Evolutionary conservation across 2,888 invertebrate genomes (phyloP).

Genomic region (Eubasilissa splendida): DNA sequence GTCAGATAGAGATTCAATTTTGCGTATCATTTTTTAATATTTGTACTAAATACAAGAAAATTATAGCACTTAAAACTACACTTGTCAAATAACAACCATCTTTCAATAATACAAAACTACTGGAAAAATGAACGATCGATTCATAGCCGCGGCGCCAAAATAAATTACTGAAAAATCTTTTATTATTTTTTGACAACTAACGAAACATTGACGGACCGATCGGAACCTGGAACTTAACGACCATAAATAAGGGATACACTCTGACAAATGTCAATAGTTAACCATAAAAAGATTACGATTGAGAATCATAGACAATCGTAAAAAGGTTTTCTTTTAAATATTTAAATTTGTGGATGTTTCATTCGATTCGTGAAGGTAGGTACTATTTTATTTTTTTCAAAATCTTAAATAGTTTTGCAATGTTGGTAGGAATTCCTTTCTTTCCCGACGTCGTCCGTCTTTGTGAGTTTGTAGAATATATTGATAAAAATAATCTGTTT

Average conservation of each 20-base stretch:
- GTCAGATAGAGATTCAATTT: neutral
- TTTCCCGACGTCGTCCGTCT: conserved; percentile 30
- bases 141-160: too few species aligned
- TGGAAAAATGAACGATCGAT: neutral
- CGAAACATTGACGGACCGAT: too few species aligned
- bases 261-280: neutral
- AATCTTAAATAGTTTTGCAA: neutral
- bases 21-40: neutral
- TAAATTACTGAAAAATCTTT: too few species aligned
- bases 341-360: neutral
- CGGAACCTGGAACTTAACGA: too few species aligned
- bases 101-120: neutral
- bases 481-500: conserved; percentile 18
- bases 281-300: too few species aligned
- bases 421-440: conserved; percentile 18
- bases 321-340: neutral
- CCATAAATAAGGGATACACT: too few species aligned
- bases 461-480: neutral
- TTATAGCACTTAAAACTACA: neutral
- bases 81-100: neutral
- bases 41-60: neutral
- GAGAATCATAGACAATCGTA: conserved; percentile 13
- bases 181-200: too few species aligned
- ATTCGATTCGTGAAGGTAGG: neutral
- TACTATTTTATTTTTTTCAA: neutral